Evolutionary conservation across 2,888 invertebrate species (phyloP), one percentile per base, ranked within the genome.

Genomic region (Linyphia triangularis): DNA sequence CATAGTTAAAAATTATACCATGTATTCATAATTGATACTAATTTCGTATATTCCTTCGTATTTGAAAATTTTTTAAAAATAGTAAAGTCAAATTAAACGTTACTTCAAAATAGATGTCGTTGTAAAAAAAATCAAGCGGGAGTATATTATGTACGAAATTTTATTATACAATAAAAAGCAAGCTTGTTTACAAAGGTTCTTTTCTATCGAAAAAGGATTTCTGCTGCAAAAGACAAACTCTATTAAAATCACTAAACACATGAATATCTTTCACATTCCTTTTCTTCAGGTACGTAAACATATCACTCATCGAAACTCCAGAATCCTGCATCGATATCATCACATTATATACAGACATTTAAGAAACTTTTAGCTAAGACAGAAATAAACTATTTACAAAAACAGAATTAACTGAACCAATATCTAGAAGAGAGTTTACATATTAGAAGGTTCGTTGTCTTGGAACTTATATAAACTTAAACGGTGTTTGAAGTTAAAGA

Each of bases 161-260:
- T 82, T 82, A 82, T 82, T 82, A 82, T 19, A 59, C 37, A 59
- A 81, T 81, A 81, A 37, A 67, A 82, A 70, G 33, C 81, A 82
- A 70, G 70, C 70, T 28, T 79, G 28, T 37, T 61, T 59, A 82
- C 61, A 67, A 65, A 61, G 59, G n/a, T 26, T 22, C 24, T 70
- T 37, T 59, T 10, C 40, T 33, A 22, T 57, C 19, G 26, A 72
- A 70, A 61, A 70, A 79, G 9, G 67, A 19, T 13, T 30, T 59
- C 61, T 61, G 61, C 61, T 57, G 26, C 81, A 37, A 82, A 79
- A 70, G 24, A 79, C 28, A 73, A 51, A 61, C 22, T 59, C 59
- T 75, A 70, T 70, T 43, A 22, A 70, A 70, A 70, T 37, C 13
- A 70, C n/a, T 79, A 79, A n/a, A 79, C 78, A 67, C 10, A 22